Percentiles rank a stretch among this genome's conserved stretches.
Evolutionary conservation across 2,113 vertebrate genomes (phyloP).

Genomic region (Neopipo cinnamomea): DNA sequence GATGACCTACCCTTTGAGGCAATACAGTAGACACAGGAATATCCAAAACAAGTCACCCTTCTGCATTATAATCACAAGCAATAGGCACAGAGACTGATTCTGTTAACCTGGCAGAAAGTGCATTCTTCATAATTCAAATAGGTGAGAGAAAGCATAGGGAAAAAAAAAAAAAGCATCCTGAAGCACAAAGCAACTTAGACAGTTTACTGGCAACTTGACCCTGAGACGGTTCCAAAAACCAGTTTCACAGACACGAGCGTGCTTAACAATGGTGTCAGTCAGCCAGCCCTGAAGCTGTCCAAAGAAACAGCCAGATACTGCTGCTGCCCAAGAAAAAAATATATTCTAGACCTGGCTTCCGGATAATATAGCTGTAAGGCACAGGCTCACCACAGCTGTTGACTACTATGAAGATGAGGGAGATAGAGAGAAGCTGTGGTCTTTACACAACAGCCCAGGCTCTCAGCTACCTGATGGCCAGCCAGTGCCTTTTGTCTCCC

Average conservation of each 20-base stretch:
- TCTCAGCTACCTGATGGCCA: conserved; percentile 39
- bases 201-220: conserved; percentile 66
- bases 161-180: neutral
- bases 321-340: conserved; percentile 29
- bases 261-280: conserved; percentile 59
- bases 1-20: conserved; percentile 32
- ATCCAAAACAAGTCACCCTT: conserved; percentile 39
- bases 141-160: neutral
- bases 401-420: conserved; percentile 38
- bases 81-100: neutral
- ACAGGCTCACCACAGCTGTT: conserved; percentile 61
- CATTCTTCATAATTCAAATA: conserved; percentile 46
- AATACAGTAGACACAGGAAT: conserved; percentile 28
- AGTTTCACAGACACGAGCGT: conserved; percentile 44
- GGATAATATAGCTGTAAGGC: conserved; percentile 74
- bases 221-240: conserved; percentile 40
- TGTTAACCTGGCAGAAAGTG: conserved; percentile 26
- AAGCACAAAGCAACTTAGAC: conserved; percentile 44
- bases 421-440: conserved; percentile 10
- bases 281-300: conserved; percentile 57
- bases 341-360: conserved; percentile 54
- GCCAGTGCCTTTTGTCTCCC: neutral
- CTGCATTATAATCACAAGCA: conserved; percentile 8
- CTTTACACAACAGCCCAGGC: conserved; percentile 22
- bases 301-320: conserved; percentile 55